Evolutionary conservation across 2,888 invertebrate genomes (phyloP).

Genomic region (Lycia hirtaria): DNA sequence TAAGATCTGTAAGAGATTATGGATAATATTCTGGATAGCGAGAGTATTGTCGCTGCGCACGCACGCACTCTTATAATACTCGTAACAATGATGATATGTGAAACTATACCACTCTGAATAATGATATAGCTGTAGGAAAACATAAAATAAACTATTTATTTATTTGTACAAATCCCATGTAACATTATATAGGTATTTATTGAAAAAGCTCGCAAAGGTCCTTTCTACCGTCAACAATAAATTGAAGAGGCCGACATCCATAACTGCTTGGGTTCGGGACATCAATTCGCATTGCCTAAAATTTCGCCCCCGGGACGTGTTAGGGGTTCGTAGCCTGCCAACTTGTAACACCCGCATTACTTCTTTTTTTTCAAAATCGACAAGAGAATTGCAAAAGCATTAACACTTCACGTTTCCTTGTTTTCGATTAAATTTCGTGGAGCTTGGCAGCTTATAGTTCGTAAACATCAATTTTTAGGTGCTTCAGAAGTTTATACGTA

Average conservation of each 20-base stretch:
- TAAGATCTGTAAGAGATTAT: no score
- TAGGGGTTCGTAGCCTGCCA: conserved; percentile 39
- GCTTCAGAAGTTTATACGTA: neutral
- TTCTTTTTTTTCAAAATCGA: conserved; percentile 33
- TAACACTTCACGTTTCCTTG: conserved; percentile 11
- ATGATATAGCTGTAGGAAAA: no score
- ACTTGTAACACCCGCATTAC: conserved; percentile 38
- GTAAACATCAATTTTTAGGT: neutral
- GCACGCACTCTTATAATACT: no score
- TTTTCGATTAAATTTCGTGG: conserved; percentile 2
- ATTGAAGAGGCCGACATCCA: conserved; percentile 49
- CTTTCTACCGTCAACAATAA: conserved; percentile 48
- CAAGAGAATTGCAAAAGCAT: conserved; percentile 24
- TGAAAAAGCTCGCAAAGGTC: conserved; percentile 37
- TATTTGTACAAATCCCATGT: neutral
- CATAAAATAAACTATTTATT: neutral
- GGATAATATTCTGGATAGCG: no score
- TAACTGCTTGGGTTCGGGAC: conserved; percentile 44
- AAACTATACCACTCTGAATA: no score
- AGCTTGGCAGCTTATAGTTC: neutral
- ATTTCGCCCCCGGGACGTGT: conserved; percentile 49
- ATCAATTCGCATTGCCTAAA: conserved; percentile 49
- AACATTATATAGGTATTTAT: conserved; percentile 34
- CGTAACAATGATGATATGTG: no score
- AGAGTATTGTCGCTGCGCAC: no score